Conservation (phyloP, 2,797 vertebrate genomes). For the Trematomus bernacchii region DNA sequence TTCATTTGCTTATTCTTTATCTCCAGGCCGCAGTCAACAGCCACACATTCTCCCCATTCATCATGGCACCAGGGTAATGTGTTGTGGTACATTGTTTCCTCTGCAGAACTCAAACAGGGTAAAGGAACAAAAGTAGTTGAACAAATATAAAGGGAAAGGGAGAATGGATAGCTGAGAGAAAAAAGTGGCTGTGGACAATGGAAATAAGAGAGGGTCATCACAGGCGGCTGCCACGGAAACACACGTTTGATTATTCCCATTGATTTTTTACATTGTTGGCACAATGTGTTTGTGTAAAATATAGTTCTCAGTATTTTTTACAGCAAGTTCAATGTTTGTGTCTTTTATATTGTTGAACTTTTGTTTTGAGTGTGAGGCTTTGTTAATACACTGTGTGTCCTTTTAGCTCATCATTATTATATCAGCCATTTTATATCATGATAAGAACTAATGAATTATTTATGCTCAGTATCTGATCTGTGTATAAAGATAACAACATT, state of each 20-base stretch:
- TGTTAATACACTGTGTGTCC: neutral
- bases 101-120: slow-evolving; percentile 53
- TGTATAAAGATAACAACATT: neutral
- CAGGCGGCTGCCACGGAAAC: slow-evolving; percentile 5
- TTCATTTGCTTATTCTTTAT: slow-evolving; percentile 85
- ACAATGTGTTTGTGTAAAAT: neutral
- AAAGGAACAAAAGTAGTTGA: slow-evolving; percentile 57
- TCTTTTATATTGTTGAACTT: neutral
- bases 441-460: neutral
- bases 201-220: slow-evolving; percentile 34
- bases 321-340: neutral
- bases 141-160: slow-evolving; percentile 41
- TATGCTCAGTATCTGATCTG: neutral
- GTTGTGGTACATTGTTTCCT: slow-evolving; percentile 68
- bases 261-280: slow-evolving; percentile 4
- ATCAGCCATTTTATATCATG: neutral
- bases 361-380: neutral
- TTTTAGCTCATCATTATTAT: neutral
- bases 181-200: slow-evolving; percentile 30
- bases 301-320: neutral
- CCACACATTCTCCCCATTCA: slow-evolving; percentile 72
- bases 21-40: slow-evolving; percentile 77
- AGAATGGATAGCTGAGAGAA: slow-evolving; percentile 35
- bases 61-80: slow-evolving; percentile 76
- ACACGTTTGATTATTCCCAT: slow-evolving; percentile 26